phyloP scores from a whole-genome alignment of 2,113 vertebrate species.

The Psophia crepitans region DNA sequence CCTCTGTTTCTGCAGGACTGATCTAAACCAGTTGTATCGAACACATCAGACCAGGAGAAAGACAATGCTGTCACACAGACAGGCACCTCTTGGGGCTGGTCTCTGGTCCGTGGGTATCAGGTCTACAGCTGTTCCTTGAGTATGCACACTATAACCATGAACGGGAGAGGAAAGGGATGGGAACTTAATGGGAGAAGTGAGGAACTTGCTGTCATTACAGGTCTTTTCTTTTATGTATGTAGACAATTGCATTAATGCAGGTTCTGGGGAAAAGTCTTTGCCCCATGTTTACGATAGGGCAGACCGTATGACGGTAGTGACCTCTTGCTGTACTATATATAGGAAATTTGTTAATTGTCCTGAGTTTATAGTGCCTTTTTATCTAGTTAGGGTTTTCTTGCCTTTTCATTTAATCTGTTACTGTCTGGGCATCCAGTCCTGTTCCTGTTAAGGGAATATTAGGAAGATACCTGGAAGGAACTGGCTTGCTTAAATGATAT shows the following conservation, averaged over 20 bases:
- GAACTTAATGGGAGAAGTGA: neutral
- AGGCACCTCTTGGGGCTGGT: neutral
- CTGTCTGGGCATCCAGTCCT: slow-evolving; percentile 5
- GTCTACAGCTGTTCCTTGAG: neutral
- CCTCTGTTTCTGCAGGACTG: neutral
- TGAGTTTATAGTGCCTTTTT: neutral
- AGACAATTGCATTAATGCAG: neutral
- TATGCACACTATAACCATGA: neutral
- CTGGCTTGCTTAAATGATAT: slow-evolving; percentile 13
- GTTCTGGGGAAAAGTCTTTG: neutral
- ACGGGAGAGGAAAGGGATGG: neutral
- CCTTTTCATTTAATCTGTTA: slow-evolving; percentile 4
- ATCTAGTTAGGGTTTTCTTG: neutral
- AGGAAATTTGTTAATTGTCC: neutral
- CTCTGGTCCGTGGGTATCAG: neutral
- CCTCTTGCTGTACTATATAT: neutral
- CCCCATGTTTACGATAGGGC: neutral
- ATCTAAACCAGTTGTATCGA: neutral
- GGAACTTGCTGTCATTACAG: neutral
- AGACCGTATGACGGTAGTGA: neutral
- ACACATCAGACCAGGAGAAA: neutral
- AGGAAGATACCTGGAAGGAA: slow-evolving; percentile 33
- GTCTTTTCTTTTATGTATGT: neutral
- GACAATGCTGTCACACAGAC: neutral
- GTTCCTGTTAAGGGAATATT: neutral